Base-by-base conservation (phyloP, 2,113 vertebrate species). In the Lepisosteus oculatus region DNA sequence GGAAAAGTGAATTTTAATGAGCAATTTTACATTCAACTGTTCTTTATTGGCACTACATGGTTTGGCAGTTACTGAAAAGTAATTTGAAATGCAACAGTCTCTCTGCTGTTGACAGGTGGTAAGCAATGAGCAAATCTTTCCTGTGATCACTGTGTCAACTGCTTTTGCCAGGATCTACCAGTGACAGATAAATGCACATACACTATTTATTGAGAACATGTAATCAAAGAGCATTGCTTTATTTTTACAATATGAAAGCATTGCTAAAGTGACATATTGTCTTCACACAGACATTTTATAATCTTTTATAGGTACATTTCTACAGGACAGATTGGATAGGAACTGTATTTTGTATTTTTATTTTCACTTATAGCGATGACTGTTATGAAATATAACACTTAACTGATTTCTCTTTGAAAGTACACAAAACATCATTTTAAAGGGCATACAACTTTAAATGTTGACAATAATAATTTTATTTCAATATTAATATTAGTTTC, bases 41-140 rank as follows among this genome's bases (percentile, higher is more conserved):
- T 59, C 57, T 59, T 15, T 59, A 59, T 4, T 59, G 12, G 12
- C 57, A 59, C 55, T 68, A 69, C 70, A 68, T 70, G 59, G 4
- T n/a, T 59, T 57, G 74, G 72, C 41, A 57, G 72, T 67, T 72
- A 78, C 72, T 74, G 77, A 13, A 69, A 77, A 72, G 43, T 45
- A 63, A 57, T 63, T 77, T 72, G 62, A 82, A 73, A 72, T 79
- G 73, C 78, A 85, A 85, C 69, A 80, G 72, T 55, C 56, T 4
- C 68, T 76, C 71, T 75, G 70, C 78, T 56, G 59, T 74, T 72
- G 72, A 69, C 82, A 81, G 80, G 79, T 80, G 78, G 78, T 43
- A 73, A 65, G 74, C 71, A 72, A 77, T 79, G 69, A 63, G 17
- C 69, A 70, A 55, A 65, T 79, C 77, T 68, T 65, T 14, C 5